Base-by-base conservation (phyloP, 2,888 invertebrate species). In the Cheilosia impressa region DNA sequence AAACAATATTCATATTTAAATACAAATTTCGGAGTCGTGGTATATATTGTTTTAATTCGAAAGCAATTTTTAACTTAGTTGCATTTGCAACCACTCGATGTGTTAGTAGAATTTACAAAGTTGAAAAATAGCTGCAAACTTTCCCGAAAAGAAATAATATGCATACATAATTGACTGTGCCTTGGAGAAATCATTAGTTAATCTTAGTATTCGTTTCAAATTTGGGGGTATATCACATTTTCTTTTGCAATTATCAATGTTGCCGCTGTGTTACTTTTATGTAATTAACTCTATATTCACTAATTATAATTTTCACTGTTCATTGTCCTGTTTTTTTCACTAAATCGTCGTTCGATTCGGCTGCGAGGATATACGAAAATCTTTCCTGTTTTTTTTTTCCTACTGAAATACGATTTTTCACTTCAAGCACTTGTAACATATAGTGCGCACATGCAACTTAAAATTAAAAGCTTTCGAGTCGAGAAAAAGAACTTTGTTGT, bases 1-100 rank as follows among this genome's bases (percentile, higher is more conserved):
- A 81, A 85, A 85, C 85, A 81, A 85, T 85, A 85, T 85, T 81
- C 85, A 85, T 85, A 85, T 85, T 84, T 84, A 69, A 68, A 63
- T 58, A 53, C 45, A 69, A 58, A 34, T 68, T 79, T 84, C 71
- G 62, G 55, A 43, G 66, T 58, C 53, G 65, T 53, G 45, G 52
- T 75, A 41, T 72, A 58, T 76, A 43, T 53, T n/a, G 60, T 27
- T 60, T 52, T 57, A 68, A 63, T 69, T 57, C 60, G 58, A 31
- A 77, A 77, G 60, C 58, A 68, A 80, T 68, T 60, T 60, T 9
- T 66, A 34, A 80, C 75, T 76, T 10, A 83, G 45, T 80, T 50
- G 43, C 71, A 80, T 66, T 62, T 76, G 55, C 62, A 73, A 41
- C 55, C 47, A 65, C 62, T 76, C 57, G 65, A 71, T 76, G 62